These are phyloP conservation scores for Scrobipalpa costella DNA, from an alignment of 2,888 invertebrate genomes.

Conservation along the genomic window DNA sequence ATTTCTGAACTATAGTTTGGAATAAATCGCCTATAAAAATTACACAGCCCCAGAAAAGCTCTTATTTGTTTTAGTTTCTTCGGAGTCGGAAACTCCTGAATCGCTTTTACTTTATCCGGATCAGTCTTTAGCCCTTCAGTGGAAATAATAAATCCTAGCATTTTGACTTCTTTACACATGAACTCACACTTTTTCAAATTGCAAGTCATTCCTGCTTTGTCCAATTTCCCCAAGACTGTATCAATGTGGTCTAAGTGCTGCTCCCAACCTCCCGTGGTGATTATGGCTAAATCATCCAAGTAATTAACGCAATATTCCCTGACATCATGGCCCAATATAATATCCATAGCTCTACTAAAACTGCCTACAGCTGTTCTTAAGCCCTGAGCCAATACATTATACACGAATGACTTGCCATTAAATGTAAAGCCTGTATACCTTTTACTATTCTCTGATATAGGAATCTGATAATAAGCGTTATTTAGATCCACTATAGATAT, in stretches of 20 bases:
- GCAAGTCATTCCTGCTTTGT: conserved; percentile 27
- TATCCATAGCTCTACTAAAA: conserved; percentile 43
- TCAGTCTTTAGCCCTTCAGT: background rate
- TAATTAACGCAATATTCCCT: conserved; percentile 39
- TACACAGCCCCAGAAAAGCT: background rate
- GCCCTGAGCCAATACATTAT: too few relatives aligned
- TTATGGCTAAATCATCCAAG: conserved; percentile 38
- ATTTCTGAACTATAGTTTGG: background rate
- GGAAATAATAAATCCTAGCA: background rate
- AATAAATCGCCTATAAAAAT: background rate
- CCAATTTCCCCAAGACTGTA: conserved; percentile 28
- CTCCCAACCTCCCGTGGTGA: conserved; percentile 29
- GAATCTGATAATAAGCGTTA: conserved; percentile 19
- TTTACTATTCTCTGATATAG: background rate
- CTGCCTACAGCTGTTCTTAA: too few relatives aligned
- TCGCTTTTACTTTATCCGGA: background rate
- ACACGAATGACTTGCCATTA: too few relatives aligned
- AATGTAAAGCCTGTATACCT: conserved; percentile 1
- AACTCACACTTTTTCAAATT: conserved; percentile 16
- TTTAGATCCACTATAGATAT: background rate
- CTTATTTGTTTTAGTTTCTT: background rate
- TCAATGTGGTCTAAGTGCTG: conserved; percentile 36
- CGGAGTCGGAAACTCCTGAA: background rate
- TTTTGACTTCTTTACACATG: conserved; percentile 2
- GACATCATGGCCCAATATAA: conserved; percentile 36